Percentiles rank a stretch among this genome's conserved stretches.
Conservation (phyloP, 2,888 invertebrate species). For the Portevinia maculata region DNA sequence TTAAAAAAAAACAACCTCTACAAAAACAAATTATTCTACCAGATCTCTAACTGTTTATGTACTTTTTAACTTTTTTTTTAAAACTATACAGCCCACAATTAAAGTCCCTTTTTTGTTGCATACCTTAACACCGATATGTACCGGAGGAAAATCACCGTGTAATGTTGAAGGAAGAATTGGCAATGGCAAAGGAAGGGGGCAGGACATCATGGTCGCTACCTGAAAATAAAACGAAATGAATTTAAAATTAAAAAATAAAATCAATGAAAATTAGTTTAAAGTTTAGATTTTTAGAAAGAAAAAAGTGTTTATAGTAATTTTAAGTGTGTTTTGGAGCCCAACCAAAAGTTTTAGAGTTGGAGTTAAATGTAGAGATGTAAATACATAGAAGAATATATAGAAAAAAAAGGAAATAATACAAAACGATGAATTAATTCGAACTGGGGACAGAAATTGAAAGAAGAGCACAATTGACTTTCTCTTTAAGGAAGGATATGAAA, state of each 20-base stretch:
- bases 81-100: neutral
- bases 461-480: neutral
- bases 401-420: too few species aligned
- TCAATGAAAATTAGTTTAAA: constrained; percentile 61
- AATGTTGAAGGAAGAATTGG: constrained; percentile 82
- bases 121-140: constrained; percentile 83
- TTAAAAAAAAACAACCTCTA: too few species aligned
- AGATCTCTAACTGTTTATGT: constrained; percentile 1
- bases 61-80: neutral
- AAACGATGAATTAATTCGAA: too few species aligned
- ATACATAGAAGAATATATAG: too few species aligned
- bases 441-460: too few species aligned
- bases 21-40: neutral
- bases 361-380: neutral
- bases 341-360: constrained; percentile 15
- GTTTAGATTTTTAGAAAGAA: constrained; percentile 8
- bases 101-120: constrained; percentile 31
- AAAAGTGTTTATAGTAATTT: neutral
- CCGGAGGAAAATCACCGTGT: constrained; percentile 82
- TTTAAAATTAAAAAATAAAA: constrained; percentile 75
- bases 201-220: constrained; percentile 84
- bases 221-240: constrained; percentile 75
- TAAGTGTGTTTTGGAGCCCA: neutral
- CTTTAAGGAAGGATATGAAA: too few species aligned
- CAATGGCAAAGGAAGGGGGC: constrained; percentile 83